These are phyloP conservation scores for Cephus spinipes DNA, from an alignment of 2,888 invertebrate species.

Conservation along the genomic window DNA sequence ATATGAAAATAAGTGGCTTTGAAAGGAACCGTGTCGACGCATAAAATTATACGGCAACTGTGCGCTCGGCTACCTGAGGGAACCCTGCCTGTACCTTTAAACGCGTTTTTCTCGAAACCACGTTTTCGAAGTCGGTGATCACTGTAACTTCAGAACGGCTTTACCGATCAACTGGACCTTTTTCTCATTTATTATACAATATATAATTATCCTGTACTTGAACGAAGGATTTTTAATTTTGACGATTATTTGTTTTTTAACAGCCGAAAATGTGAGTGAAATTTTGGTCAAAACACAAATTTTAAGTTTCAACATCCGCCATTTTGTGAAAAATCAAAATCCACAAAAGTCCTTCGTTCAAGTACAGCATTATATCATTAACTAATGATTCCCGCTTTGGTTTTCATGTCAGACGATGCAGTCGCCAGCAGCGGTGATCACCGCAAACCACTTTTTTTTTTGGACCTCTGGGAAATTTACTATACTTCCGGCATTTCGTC, in stretches of 20 bases:
- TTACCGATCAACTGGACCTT: too few relatives aligned
- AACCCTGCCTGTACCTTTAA: too few relatives aligned
- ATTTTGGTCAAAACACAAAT: not conserved
- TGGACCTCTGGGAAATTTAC: conserved; percentile 6
- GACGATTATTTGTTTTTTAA: too few relatives aligned
- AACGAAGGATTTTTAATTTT: too few relatives aligned
- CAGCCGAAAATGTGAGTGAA: too few relatives aligned
- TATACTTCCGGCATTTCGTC: conserved; percentile 1
- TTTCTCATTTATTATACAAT: not conserved
- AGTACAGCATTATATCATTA: conserved; percentile 5
- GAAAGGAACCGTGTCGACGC: too few relatives aligned
- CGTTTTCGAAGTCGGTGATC: too few relatives aligned
- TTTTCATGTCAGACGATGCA: conserved; percentile 2
- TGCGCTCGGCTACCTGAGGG: too few relatives aligned
- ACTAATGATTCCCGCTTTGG: conserved; percentile 1
- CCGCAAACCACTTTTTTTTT: conserved; percentile 10
- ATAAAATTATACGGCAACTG: too few relatives aligned
- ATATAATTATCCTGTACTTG: not conserved
- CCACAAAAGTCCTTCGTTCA: conserved; percentile 9
- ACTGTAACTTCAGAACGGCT: too few relatives aligned
- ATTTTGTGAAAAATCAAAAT: conserved; percentile 3
- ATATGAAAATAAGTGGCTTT: too few relatives aligned
- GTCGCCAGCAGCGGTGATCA: conserved; percentile 9
- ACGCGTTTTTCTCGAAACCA: too few relatives aligned
- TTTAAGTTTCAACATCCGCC: not conserved